Base-by-base conservation (phyloP, 2,888 invertebrate species). In the Amaurobius ferox region DNA sequence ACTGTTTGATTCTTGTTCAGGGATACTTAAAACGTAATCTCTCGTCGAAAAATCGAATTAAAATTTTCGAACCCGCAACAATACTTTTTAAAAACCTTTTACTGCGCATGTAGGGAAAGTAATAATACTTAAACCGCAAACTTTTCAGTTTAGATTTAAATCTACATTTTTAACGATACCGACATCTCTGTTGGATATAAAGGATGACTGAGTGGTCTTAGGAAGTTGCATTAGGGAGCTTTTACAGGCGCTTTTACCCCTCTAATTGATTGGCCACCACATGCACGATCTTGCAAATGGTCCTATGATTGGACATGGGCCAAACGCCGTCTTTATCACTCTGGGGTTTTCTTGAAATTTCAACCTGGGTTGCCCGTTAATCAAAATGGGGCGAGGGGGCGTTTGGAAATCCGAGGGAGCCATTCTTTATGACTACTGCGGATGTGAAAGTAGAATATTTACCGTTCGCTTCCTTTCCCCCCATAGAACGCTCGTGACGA, bases 251-350 rank as follows among this genome's bases (percentile, higher is more conserved):
- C 77, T 72, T 78, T 77, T 48, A 64, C 48, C 40, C 79, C 48
- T 28, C 73, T 85, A 85, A 85, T 85, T 85, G 83, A 85, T 85
- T 85, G 83, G 83, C 83, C 83, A 85, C 83, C 66, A 77, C 83
- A 85, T 77, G 77, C 77, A 77, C 66, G 71, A 77, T 64, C 77
- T 77, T 40, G 72, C 71, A 40, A 40, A 39, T 32, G 39, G 40
- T 16, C 39, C 28, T 66, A 55, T 85, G 83, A 85, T 85, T 85
- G 83, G 83, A 71, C 83, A 77, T 13, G 39, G 83, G 83, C 83
- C 83, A 85, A 74, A 39, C 68, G 74, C 19, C 77, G 77, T 77
- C 77, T 85, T 85, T 72, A 85, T 85, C 83, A 78, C 77, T 67
- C 76, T 73, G n/a, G n/a, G n/a, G 74, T 40, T 78, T 85, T 85